Base-by-base conservation (phyloP, 2,888 invertebrate genomes). In the Sphecodes monilicornis region DNA sequence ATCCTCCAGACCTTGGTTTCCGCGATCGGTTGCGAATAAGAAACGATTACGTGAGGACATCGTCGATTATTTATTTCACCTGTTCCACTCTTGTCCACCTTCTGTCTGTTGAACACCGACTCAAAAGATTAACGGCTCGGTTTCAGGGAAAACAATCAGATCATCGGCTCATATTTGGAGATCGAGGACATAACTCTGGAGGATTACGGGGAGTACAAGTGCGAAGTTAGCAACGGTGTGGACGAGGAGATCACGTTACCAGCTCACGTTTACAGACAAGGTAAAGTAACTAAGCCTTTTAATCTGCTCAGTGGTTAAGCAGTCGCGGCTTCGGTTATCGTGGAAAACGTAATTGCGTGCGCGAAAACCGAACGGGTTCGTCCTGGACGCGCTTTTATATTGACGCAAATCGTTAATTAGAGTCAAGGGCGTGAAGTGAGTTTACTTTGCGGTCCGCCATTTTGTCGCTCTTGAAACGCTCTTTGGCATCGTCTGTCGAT, bases 161-260 rank as follows among this genome's bases (percentile, higher is more conserved):
- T 97, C 69, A 96, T 97, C 90, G 97, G 97, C 1, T 96, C 97
- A 6, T 97, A 97, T 93, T 94, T 97, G 91, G 95, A 95, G 69
- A 96, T 97, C 89, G 95, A 96, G 71, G 95, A 95, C 43, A 96
- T 97, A 72, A 95, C 95, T 66, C 94, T 95, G 41, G 96, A 96
- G 87, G 97, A 97, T 95, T 97, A 97, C 94, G 97, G 97, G 69
- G 96, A 96, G 76, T 97, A 97, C 93, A 96, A 96, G 87, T 97
- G 97, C 94, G 96, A 96, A 77, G 96, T 97, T 84, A 97, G 96
- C 94, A 97, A 95, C 87, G 94, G 95, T 76, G 92, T 94, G 60
- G 94, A 95, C 84, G 95, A 94, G 71, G 95, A 95, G 86, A 92
- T 95, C 82, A 93, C 93, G 85, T 92, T 95, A 88, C 93, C 92